Percentiles rank a stretch among this genome's conserved stretches.
phyloP scores from a whole-genome alignment of 2,888 invertebrate species.

The Clitarchus hookeri region DNA sequence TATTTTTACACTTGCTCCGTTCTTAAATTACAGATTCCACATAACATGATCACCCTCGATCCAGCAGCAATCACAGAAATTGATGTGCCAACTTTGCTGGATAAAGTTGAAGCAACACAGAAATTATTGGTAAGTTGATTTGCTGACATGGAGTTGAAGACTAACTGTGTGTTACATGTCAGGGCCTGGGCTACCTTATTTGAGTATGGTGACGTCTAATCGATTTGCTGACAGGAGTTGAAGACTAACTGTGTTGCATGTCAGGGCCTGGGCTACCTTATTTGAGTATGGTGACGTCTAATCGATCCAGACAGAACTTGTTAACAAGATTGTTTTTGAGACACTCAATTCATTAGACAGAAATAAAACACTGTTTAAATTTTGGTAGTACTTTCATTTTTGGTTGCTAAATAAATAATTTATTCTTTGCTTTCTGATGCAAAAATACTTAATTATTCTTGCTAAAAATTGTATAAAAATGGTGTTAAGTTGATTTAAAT shows the following conservation, averaged over 20 bases:
- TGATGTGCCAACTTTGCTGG: conserved; percentile 76
- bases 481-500: too few species aligned
- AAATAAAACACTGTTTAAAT: too few species aligned
- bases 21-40: conserved; percentile 68
- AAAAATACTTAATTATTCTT: too few species aligned
- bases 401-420: too few species aligned
- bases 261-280: neutral
- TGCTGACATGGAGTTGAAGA: conserved; percentile 10
- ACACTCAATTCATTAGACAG: too few species aligned
- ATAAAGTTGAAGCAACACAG: conserved; percentile 76
- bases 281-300: neutral
- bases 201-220: neutral
- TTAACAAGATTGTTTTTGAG: too few species aligned
- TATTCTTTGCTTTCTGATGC: too few species aligned
- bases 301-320: too few species aligned
- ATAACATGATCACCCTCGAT: conserved; percentile 91
- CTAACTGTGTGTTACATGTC: neutral
- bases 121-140: conserved; percentile 64
- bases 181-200: neutral
- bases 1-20: neutral
- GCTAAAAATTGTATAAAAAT: too few species aligned
- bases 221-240: neutral
- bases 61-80: conserved; percentile 81
- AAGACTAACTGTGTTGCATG: neutral
- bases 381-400: too few species aligned